Base-by-base conservation (phyloP, 2,113 vertebrate genomes). In the Anguilla rostrata region DNA sequence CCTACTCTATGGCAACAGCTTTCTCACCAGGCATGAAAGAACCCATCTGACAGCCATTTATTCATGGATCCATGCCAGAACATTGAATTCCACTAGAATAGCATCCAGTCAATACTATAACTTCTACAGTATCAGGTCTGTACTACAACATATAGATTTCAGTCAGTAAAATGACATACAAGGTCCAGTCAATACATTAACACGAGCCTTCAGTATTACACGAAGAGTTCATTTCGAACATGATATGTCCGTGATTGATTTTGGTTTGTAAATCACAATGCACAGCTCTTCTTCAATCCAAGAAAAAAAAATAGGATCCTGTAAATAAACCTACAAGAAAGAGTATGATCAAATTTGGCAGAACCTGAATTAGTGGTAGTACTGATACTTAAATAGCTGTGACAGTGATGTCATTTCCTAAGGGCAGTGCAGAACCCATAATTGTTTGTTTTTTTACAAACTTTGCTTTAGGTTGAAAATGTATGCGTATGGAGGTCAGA, bases 371-470 rank as follows among this genome's bases (percentile, higher is more conserved):
- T 0, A 29, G 71, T 22, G n/a, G n/a, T 34, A 75, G 71, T 34
- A 75, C 5, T 11, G 29, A 75, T 5, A 75, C 11, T 26, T 26
- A 75, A 29, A 75, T 34, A 75, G 26, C 71, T 75, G 29, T 71
- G 63, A 3, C 26, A 75, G n/a, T 75, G 71, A 75, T 75, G 71
- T 75, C n/a, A 75, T 75, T 75, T 75, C 71, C 71, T 75, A n/a
- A 3, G 26, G 20, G 6, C 34, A n/a, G 71, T n/a, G 71, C 71
- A 75, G 26, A 75, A 75, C n/a, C n/a, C 71, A 5, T n/a, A 9
- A 1, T 26, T 12, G 34, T 75, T 75, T 75, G 5, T 75, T 75
- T 34, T 34, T 75, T 75, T 71, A 20, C 16, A 1, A n/a, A 75
- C 20, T 75, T 75, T 34, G 71, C 71, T 75, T 75, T 75, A 75